phyloP scores from a whole-genome alignment of 2,888 invertebrate species.

The Oxytorus armatus region DNA sequence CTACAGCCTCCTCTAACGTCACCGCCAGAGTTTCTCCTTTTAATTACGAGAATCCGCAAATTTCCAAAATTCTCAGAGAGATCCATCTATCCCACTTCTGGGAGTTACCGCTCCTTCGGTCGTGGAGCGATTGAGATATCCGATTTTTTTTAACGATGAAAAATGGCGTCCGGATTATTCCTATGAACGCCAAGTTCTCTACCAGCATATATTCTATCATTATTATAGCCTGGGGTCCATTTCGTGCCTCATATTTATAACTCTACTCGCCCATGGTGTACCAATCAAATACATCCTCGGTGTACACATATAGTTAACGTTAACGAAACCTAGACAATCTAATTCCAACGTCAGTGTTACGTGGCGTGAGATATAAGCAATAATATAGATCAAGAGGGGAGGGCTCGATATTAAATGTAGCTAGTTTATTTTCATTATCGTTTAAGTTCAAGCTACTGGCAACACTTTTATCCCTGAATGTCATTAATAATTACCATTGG shows the following conservation, averaged over 20 bases:
- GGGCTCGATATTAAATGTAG: constrained; percentile 1
- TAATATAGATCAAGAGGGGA: constrained; percentile 9
- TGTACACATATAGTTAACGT: constrained; percentile 22
- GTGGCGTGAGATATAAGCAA: constrained; percentile 1
- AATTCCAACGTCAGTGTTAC: constrained; percentile 46
- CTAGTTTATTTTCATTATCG: constrained; percentile 50
- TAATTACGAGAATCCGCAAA: constrained; percentile 48
- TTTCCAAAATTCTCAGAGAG: constrained; percentile 15
- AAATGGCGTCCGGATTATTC: constrained; percentile 54
- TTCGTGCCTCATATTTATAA: constrained; percentile 55
- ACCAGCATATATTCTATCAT: constrained; percentile 4
- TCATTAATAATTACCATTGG: constrained; percentile 44
- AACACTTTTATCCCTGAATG: constrained; percentile 23
- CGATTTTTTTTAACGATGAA: constrained; percentile 55
- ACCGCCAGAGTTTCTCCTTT: constrained; percentile 27
- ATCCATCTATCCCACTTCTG: background rate
- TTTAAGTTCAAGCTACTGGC: background rate
- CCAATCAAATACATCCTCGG: constrained; percentile 48
- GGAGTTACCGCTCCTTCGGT: background rate
- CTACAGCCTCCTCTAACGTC: background rate
- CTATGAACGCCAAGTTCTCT: constrained; percentile 4
- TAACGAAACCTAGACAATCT: constrained; percentile 44
- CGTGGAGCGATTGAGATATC: constrained; percentile 57
- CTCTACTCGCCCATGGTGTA: constrained; percentile 38
- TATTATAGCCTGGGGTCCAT: constrained; percentile 33